Percentiles rank a stretch among this genome's conserved stretches.
These are phyloP conservation scores for Drosophila recens DNA, from an alignment of 2,888 invertebrate species.

Conservation along the genomic window DNA sequence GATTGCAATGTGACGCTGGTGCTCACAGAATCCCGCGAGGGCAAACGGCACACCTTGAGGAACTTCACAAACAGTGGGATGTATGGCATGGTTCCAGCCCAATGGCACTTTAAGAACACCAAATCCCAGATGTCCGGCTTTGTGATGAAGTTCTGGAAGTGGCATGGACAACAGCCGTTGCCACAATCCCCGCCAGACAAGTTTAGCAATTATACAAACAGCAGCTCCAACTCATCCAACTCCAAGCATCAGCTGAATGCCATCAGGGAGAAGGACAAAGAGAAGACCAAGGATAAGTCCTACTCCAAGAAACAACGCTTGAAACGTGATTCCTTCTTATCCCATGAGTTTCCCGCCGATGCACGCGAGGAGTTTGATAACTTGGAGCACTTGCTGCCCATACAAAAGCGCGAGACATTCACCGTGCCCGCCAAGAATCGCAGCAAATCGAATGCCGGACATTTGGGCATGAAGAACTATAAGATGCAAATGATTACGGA, in stretches of 20 bases:
- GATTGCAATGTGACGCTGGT: conserved; percentile 88
- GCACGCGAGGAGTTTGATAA: conserved; percentile 74
- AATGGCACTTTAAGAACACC: conserved; percentile 86
- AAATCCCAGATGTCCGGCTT: conserved; percentile 89
- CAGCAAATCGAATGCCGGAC: conserved; percentile 39
- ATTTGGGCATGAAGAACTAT: conserved; percentile 71
- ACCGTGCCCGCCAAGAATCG: conserved; percentile 73
- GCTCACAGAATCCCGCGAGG: conserved; percentile 87
- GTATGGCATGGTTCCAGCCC: conserved; percentile 90
- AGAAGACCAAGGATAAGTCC: conserved; percentile 50
- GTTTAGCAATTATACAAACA: conserved; percentile 30
- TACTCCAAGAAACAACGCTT: conserved; percentile 47
- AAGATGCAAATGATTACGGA: conserved; percentile 88
- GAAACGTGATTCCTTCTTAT: conserved; percentile 29
- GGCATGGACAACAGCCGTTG: conserved; percentile 85
- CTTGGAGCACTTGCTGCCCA: conserved; percentile 76
- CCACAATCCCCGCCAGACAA: conserved; percentile 22
- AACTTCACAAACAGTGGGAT: conserved; percentile 88
- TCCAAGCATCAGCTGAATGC: conserved; percentile 56
- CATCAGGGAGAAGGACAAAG: conserved; percentile 69
- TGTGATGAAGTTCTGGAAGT: conserved; percentile 93
- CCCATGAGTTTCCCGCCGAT: conserved; percentile 60
- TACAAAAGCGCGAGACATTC: conserved; percentile 78
- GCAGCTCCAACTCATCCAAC: conserved; percentile 37
- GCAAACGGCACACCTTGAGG: conserved; percentile 87